These are phyloP conservation scores for Apis florea DNA, from an alignment of 1,140 invertebrate species.

Conservation along the genomic window DNA sequence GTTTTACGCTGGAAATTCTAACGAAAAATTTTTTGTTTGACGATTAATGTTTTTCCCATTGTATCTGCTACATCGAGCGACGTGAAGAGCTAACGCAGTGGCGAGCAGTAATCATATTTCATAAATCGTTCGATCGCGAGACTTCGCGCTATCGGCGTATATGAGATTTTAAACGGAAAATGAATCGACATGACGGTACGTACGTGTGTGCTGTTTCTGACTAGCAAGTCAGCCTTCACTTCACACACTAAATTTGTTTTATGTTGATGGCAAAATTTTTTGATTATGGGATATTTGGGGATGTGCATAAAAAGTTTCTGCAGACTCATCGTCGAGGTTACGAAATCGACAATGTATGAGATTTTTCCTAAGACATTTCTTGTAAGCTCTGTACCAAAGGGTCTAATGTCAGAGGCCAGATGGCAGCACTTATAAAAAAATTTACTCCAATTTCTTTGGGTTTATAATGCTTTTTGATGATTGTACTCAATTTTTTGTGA, in stretches of 20 bases:
- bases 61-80: slow-evolving; percentile 65
- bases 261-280: not conserved
- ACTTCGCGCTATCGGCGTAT: slow-evolving; percentile 81
- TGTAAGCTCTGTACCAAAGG: slow-evolving; percentile 49
- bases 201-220: slow-evolving; percentile 71
- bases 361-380: slow-evolving; percentile 53
- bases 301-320: slow-evolving; percentile 27
- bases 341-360: slow-evolving; percentile 29
- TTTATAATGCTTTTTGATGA: slow-evolving; percentile 50
- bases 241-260: slow-evolving; percentile 23
- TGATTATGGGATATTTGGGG: not conserved
- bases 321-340: slow-evolving; percentile 25
- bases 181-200: slow-evolving; percentile 92
- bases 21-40: slow-evolving; percentile 84
- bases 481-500: slow-evolving; percentile 45
- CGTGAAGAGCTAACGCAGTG: slow-evolving; percentile 46
- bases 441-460: slow-evolving; percentile 61
- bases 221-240: slow-evolving; percentile 55
- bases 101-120: slow-evolving; percentile 69
- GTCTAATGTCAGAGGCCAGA: slow-evolving; percentile 77
- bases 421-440: slow-evolving; percentile 76
- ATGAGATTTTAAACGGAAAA: slow-evolving; percentile 83
- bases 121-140: slow-evolving; percentile 76
- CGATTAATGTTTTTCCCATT: slow-evolving; percentile 83
- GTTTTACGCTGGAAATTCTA: slow-evolving; percentile 85